Evolutionary conservation across 2,888 invertebrate species (phyloP).

Genomic region (Trisateles emortualis): DNA sequence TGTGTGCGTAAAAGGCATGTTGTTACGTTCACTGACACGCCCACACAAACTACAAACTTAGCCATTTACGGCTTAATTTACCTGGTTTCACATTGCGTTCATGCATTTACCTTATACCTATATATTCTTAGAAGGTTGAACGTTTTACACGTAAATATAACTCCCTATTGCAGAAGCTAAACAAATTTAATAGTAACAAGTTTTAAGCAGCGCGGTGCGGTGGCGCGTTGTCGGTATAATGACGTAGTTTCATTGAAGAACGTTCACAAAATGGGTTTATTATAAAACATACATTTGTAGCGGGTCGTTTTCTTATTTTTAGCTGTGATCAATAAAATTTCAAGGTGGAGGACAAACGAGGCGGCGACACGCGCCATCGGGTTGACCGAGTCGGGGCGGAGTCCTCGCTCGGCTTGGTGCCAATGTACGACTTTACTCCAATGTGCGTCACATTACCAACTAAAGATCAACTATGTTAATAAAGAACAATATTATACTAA

Average conservation of each 20-base stretch:
- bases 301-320: slow-evolving; percentile 43
- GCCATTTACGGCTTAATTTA: too few species aligned
- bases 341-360: slow-evolving; percentile 59
- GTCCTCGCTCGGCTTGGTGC: slow-evolving; percentile 61
- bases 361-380: slow-evolving; percentile 53
- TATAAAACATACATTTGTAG: slow-evolving; percentile 21
- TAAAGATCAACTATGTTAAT: slow-evolving; percentile 28
- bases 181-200: slow-evolving; percentile 3
- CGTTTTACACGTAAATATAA: too few species aligned
- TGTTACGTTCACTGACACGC: too few species aligned
- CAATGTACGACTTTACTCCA: slow-evolving; percentile 52
- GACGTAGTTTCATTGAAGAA: slow-evolving; percentile 38
- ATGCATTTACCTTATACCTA: too few species aligned
- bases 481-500: slow-evolving; percentile 19
- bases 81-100: too few species aligned
- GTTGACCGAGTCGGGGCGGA: slow-evolving; percentile 58
- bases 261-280: slow-evolving; percentile 21
- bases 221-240: slow-evolving; percentile 5
- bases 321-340: slow-evolving; percentile 48
- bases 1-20: too few species aligned
- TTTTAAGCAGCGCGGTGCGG: slow-evolving; percentile 7
- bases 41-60: too few species aligned
- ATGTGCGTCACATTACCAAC: slow-evolving; percentile 45
- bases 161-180: background rate
- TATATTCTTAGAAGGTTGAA: too few species aligned